Conservation (phyloP, 2,888 invertebrate genomes). For the Brachyopa scutellaris region DNA sequence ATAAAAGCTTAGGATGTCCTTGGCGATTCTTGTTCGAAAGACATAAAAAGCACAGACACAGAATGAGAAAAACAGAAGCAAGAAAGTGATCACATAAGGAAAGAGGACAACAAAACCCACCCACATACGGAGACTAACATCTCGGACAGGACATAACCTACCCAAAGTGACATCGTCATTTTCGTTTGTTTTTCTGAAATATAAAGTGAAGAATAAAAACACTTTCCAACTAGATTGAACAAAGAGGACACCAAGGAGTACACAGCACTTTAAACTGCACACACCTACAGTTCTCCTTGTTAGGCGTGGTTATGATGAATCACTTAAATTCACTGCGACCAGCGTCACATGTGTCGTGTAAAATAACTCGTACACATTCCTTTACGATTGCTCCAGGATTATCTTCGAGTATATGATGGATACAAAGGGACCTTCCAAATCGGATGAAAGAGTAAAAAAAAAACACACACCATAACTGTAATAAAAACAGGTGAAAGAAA, state of each 20-base stretch:
- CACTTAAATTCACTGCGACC: constrained; percentile 36
- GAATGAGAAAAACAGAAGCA: neutral
- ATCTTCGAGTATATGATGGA: constrained; percentile 44
- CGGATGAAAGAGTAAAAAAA: constrained; percentile 14
- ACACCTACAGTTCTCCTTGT: neutral
- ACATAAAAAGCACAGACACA: too few relatives aligned
- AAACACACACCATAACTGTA: too few relatives aligned
- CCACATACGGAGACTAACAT: constrained; percentile 26
- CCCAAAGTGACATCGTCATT: neutral
- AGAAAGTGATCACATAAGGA: neutral
- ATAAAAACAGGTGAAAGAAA: constrained; percentile 36
- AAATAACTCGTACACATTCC: neutral
- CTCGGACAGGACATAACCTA: constrained; percentile 8
- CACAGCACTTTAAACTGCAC: neutral
- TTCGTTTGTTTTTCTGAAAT: constrained; percentile 7
- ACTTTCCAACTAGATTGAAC: constrained; percentile 43
- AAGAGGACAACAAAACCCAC: constrained; percentile 9
- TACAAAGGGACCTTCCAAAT: constrained; percentile 38
- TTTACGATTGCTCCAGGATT: constrained; percentile 45
- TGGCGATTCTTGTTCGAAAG: constrained; percentile 2
- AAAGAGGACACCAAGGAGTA: constrained; percentile 31
- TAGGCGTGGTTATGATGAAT: constrained; percentile 12
- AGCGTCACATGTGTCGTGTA: constrained; percentile 15
- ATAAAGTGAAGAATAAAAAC: constrained; percentile 2
- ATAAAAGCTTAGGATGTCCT: constrained; percentile 41